These are phyloP conservation scores for Venturia canescens DNA, from an alignment of 1,140 invertebrate genomes.

Conservation along the genomic window DNA sequence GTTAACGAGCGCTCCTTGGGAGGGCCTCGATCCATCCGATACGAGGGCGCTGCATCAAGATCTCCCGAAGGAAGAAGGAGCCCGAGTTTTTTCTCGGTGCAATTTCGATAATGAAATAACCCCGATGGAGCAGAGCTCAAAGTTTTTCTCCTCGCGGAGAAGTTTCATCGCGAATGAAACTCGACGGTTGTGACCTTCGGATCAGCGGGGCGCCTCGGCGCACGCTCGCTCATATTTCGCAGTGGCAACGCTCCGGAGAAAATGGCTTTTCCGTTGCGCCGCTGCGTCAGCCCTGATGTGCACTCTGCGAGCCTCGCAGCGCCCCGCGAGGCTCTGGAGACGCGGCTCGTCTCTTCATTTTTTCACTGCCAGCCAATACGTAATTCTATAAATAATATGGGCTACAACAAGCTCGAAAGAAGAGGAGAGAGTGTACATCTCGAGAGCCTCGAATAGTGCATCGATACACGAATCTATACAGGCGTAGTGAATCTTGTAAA, in stretches of 20 bases:
- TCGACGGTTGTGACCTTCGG: no score
- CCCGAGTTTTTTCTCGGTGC: no score
- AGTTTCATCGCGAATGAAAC: no score
- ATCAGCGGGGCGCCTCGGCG: no score
- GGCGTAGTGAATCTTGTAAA: constrained; percentile 2
- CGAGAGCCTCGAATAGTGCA: not conserved
- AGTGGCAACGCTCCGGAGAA: not conserved
- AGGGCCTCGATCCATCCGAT: no score
- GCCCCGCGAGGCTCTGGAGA: constrained; percentile 28
- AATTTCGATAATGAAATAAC: no score
- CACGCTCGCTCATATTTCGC: not conserved
- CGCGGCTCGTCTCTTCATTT: not conserved
- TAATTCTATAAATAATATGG: constrained; percentile 35
- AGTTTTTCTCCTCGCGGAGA: no score
- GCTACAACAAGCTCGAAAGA: not conserved
- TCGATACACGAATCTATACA: not conserved
- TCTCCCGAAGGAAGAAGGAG: no score
- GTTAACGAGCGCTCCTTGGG: no score
- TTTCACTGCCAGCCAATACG: not conserved
- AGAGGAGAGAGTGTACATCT: not conserved
- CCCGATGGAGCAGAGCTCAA: no score
- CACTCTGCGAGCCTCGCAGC: not conserved
- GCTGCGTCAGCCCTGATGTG: constrained; percentile 9
- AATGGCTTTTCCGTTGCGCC: constrained; percentile 28
- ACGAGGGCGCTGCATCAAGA: no score